Percentiles rank a stretch among this genome's conserved stretches.
Evolutionary conservation across 2,888 invertebrate genomes (phyloP).

Genomic region (Epicampocera succincta): DNA sequence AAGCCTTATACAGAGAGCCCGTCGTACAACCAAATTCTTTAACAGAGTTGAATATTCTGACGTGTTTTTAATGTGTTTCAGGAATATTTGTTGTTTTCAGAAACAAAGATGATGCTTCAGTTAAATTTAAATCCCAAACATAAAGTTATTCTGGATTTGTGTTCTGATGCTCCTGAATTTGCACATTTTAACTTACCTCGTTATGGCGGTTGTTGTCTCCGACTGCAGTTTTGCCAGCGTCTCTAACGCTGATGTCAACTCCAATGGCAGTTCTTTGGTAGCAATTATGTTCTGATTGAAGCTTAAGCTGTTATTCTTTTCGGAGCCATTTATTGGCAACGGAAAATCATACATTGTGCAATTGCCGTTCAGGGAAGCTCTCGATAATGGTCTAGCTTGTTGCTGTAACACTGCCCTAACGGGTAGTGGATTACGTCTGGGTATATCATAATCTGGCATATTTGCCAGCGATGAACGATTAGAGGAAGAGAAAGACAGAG

Average conservation of each 20-base stretch:
- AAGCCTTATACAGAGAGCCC: no score
- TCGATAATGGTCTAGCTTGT: slow-evolving; percentile 66
- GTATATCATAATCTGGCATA: slow-evolving; percentile 88
- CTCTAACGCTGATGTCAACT: slow-evolving; percentile 89
- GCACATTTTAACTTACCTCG: slow-evolving; percentile 80
- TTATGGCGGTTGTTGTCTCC: slow-evolving; percentile 91
- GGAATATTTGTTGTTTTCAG: no score
- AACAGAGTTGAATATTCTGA: no score
- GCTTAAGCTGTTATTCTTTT: slow-evolving; percentile 71
- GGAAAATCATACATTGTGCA: slow-evolving; percentile 85
- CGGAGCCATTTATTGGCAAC: slow-evolving; percentile 77
- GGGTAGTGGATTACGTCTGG: slow-evolving; percentile 82
- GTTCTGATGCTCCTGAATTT: no score
- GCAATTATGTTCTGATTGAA: slow-evolving; percentile 69
- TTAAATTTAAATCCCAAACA: no score
- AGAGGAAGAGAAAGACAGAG: slow-evolving; percentile 82
- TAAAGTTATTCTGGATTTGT: no score
- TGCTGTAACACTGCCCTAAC: slow-evolving; percentile 74
- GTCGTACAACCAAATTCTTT: no score
- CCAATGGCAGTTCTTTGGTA: slow-evolving; percentile 86
- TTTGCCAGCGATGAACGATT: slow-evolving; percentile 83
- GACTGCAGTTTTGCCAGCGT: slow-evolving; percentile 88
- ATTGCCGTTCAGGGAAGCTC: slow-evolving; percentile 69
- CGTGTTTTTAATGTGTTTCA: no score
- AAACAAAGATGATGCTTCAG: no score